Base-by-base conservation (phyloP, 2,888 invertebrate species). In the Microctonus hyperodae region DNA sequence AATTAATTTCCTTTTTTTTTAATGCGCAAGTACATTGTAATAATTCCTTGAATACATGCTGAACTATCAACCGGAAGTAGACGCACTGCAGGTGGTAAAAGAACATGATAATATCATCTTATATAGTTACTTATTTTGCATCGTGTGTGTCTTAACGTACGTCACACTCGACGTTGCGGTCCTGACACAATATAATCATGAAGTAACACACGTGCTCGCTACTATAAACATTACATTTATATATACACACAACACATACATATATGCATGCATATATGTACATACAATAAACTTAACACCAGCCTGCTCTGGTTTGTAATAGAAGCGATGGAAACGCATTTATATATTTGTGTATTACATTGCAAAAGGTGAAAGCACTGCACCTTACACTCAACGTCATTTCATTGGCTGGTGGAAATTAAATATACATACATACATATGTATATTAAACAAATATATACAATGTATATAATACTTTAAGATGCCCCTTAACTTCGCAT, bases 301-400 rank as follows among this genome's bases (percentile, higher is more conserved):
- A 20, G 16, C 9, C n/a, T 16, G 16, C 16, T 44, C 1, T 44
- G 44, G 44, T 16, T 44, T 44, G 44, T n/a, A 7, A 44, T 44
- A 44, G 16, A 6, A 16, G 44, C 16, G 16, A 5, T n/a, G 6
- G 6, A 25, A 44, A 13, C 25, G 44, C 10, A 16, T 16, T n/a
- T 55, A 35, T 37, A 33, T n/a, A 35, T 40, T 16, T 40, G 25
- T 37, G 23, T 3, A 37, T 55, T 66, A 57, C 67, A 67, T 76
- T 76, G 72, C 76, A 70, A 76, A 73, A 76, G 68, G 77, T 76
- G 76, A 76, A 75, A 77, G 76, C 76, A 53, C 59, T 28, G 40
- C 23, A 59, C 31, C 20, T 16, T 7, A 28, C 28, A 28, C 20
- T 16, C 44, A 20, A 44, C 44, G n/a, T n/a, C 16, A 44, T 44